These are phyloP conservation scores for Drosophila erecta DNA, from an alignment of 1,140 invertebrate species.

Conservation along the genomic window DNA sequence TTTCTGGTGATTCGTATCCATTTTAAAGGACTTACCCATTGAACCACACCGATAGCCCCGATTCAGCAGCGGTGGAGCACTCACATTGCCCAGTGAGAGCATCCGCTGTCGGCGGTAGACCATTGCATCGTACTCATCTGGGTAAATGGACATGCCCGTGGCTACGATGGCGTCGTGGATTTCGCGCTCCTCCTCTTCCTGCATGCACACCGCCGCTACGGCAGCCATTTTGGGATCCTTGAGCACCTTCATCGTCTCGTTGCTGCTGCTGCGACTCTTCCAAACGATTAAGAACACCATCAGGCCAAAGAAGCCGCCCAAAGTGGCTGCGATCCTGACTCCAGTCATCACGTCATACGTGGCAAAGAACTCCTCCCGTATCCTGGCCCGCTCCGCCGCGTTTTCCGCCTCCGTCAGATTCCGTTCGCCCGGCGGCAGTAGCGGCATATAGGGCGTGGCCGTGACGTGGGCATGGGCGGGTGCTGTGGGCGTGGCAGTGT, in stretches of 20 bases:
- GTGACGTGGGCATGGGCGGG: constrained; percentile 46
- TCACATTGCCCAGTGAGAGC: constrained; percentile 85
- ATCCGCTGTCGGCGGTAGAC: constrained; percentile 86
- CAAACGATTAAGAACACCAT: constrained; percentile 95
- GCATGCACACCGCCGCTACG: constrained; percentile 89
- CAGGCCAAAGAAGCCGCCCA: constrained; percentile 94
- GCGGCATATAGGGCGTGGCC: constrained; percentile 65
- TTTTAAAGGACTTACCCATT: constrained; percentile 84
- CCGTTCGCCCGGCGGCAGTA: constrained; percentile 66
- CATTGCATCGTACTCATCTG: constrained; percentile 86
- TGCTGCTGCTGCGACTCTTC: constrained; percentile 91
- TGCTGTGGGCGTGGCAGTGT: constrained; percentile 34
- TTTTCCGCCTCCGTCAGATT: constrained; percentile 74
- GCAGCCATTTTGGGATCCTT: constrained; percentile 88
- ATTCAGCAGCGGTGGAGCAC: constrained; percentile 85
- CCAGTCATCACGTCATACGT: constrained; percentile 97
- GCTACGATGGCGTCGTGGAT: constrained; percentile 90
- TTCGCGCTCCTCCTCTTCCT: constrained; percentile 91
- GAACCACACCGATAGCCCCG: constrained; percentile 88
- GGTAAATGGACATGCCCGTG: constrained; percentile 86
- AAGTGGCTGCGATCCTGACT: constrained; percentile 93
- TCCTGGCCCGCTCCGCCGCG: constrained; percentile 86
- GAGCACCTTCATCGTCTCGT: constrained; percentile 87
- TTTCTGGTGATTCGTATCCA: no score
- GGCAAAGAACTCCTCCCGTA: constrained; percentile 92